Evolutionary conservation across 1,140 invertebrate genomes (phyloP), one percentile per base, ranked within the genome.

Genomic region (Coptotermes formosanus): DNA sequence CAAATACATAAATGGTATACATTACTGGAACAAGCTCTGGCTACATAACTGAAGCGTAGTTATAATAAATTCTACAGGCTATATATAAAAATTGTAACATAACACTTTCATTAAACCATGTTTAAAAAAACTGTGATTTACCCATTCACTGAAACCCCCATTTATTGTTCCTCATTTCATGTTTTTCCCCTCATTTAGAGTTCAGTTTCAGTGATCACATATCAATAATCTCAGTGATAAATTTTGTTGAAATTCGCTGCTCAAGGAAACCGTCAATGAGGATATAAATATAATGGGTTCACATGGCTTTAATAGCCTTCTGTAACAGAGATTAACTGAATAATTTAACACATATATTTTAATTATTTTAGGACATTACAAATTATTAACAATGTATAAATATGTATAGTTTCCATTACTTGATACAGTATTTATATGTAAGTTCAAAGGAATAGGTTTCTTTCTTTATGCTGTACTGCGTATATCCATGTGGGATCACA

Each of bases 1-100:
- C 43, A 83, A 83, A 83, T 83, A 83, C 82, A 83, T 83, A 45
- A 83, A 83, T 32, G 43, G 82, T 83, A 32, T 83, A 83, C 82
- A 83, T 83, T 25, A 83, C 11, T 83, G 48, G 16, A 52, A 83
- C 82, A 44, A 83, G 82, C 48, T 83, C 21, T 83, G 43, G n/a
- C 82, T 45, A 52, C 43, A 11, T 43, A 52, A 83, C 48, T 45
- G 48, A 83, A 83, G 82, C 82, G 43, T 44, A 83, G 64, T 75
- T 75, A 75, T n/a, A 16, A 75, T 75, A 75, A 75, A 75, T 75
- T 30, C 64, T 75, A 75, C 64, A 75, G 25, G 64, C 25, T 8
- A 30, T 75, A 75, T 75, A 75, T 75, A 75, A 75, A 75, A 75
- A 75, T 75, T 75, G 38, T 30, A 75, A 75, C 64, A 75, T 75